These are phyloP conservation scores for Apodemia hepburni DNA, from an alignment of 2,888 invertebrate species.

Conservation along the genomic window DNA sequence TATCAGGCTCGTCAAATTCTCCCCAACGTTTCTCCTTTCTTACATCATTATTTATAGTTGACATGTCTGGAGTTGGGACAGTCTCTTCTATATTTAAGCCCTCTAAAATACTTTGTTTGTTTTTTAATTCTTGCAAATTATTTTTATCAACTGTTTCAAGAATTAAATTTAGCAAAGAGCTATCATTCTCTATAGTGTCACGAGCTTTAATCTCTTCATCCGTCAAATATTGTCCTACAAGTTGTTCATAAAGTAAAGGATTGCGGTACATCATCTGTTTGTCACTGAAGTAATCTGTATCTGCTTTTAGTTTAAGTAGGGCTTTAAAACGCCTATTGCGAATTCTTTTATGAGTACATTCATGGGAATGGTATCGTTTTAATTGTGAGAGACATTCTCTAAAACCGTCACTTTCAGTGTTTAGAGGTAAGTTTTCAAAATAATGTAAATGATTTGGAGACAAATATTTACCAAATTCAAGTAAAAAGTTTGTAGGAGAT, in stretches of 20 bases:
- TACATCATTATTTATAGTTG: neutral
- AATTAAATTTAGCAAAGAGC: constrained; percentile 87
- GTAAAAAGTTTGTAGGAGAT: constrained; percentile 86
- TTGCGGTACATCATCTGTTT: constrained; percentile 96
- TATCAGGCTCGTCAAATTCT: constrained; percentile 73
- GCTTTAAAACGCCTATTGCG: constrained; percentile 93
- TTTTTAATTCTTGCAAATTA: constrained; percentile 81
- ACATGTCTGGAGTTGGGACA: neutral
- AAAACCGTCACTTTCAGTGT: constrained; percentile 65
- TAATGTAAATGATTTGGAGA: constrained; percentile 84
- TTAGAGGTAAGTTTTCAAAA: constrained; percentile 73
- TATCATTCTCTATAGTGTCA: constrained; percentile 78
- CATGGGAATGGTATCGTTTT: constrained; percentile 74
- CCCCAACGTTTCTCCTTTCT: constrained; percentile 67
- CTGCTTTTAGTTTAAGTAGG: constrained; percentile 84
- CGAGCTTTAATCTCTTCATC: constrained; percentile 85
- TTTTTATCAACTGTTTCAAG: constrained; percentile 90
- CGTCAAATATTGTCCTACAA: constrained; percentile 92
- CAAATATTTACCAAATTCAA: constrained; percentile 88
- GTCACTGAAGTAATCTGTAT: constrained; percentile 92
- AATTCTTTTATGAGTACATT: constrained; percentile 74
- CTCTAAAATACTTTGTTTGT: constrained; percentile 80
- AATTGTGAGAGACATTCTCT: constrained; percentile 83
- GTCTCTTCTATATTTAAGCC: neutral
- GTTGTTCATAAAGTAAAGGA: constrained; percentile 93